Evolutionary conservation across 2,888 invertebrate genomes (phyloP).

Genomic region (Lasioglossum zephyrum): DNA sequence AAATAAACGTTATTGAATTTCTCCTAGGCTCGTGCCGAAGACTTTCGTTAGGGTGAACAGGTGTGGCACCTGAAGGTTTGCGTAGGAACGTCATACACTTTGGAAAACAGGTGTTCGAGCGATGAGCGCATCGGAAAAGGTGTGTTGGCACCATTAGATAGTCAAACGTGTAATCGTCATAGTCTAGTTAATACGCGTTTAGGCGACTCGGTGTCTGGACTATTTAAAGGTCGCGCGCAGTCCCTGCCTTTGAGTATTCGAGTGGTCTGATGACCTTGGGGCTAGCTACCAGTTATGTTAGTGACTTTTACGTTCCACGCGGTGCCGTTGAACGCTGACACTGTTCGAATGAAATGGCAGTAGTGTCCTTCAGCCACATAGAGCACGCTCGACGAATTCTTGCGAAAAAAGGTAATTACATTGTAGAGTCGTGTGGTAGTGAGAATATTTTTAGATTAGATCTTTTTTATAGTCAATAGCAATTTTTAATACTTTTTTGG

Average conservation of each 20-base stretch:
- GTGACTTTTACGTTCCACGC: neutral
- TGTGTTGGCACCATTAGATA: conserved; percentile 59
- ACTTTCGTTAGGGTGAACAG: conserved; percentile 40
- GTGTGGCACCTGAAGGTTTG: conserved; percentile 55
- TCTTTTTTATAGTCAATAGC: neutral
- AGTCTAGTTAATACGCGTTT: conserved; percentile 52
- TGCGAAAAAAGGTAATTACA: neutral
- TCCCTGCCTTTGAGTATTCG: conserved; percentile 12
- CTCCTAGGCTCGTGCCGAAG: conserved; percentile 8
- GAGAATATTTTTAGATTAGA: neutral
- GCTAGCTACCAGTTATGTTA: conserved; percentile 7
- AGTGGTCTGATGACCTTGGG: conserved; percentile 34
- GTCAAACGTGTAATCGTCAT: conserved; percentile 39
- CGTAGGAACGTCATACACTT: conserved; percentile 39
- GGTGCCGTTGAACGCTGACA: conserved; percentile 2
- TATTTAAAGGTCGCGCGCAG: conserved; percentile 53
- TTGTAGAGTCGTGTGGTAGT: neutral
- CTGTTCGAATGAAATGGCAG: neutral
- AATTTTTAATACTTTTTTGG: neutral
- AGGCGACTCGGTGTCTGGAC: conserved; percentile 63
- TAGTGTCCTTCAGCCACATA: neutral
- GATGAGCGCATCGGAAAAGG: conserved; percentile 52
- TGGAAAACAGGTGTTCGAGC: conserved; percentile 63
- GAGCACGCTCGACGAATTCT: neutral
- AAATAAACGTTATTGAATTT: conserved; percentile 50